A percentile compares a stretch with the other conserved stretches of the same genome.
Conservation (phyloP, 1,140 invertebrate genomes). For the Muscidifurax raptorellus region DNA sequence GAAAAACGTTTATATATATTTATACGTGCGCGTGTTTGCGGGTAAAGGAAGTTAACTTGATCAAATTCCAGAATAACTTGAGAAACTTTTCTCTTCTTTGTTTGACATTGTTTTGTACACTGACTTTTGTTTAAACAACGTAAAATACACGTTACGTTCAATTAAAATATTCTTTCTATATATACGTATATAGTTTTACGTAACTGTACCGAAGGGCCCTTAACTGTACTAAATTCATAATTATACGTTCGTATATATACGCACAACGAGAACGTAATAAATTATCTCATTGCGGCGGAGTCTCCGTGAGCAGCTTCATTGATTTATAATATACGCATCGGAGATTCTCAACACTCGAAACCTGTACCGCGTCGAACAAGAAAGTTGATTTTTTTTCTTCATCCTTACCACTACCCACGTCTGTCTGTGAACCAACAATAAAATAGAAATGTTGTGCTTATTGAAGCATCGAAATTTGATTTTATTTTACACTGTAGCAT, state of each 20-base stretch:
- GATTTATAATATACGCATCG: conserved; percentile 44
- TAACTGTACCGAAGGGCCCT: conserved; percentile 15
- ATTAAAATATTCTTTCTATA: conserved; percentile 23
- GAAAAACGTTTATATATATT: too few relatives aligned
- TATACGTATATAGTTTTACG: neutral
- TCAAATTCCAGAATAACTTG: conserved; percentile 29
- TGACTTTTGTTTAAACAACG: neutral
- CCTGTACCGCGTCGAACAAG: neutral
- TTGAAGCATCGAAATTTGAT: too few relatives aligned
- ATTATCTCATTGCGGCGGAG: conserved; percentile 32
- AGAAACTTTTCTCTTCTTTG: neutral
- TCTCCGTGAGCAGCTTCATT: conserved; percentile 19
- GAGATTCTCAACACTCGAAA: conserved; percentile 8
- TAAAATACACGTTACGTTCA: conserved; percentile 7
- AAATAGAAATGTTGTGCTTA: too few relatives aligned
- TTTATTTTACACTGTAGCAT: too few relatives aligned
- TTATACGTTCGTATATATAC: conserved; percentile 18
- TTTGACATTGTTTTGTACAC: too few relatives aligned
- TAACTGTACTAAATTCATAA: conserved; percentile 28
- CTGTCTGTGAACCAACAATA: too few relatives aligned
- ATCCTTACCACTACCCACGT: too few relatives aligned
- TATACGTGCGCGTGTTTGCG: neutral
- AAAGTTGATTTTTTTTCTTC: too few relatives aligned
- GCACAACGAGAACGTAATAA: conserved; percentile 30
- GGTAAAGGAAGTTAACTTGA: neutral